phyloP scores from a whole-genome alignment of 2,797 vertebrate species.

The Tympanoctomys barrerae region DNA sequence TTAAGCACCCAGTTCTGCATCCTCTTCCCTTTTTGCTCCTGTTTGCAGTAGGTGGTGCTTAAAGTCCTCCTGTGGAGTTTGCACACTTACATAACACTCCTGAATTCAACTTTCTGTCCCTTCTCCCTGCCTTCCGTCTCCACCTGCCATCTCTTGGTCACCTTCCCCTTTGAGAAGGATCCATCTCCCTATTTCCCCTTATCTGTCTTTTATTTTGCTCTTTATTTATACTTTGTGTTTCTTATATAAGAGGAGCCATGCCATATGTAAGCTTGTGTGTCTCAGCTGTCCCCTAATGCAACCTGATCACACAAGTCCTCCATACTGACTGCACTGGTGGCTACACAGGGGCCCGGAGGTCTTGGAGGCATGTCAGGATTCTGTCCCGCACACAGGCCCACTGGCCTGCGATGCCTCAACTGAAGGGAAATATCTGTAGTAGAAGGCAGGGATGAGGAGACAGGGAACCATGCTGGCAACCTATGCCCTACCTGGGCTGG shows the following conservation, averaged over 20 bases:
- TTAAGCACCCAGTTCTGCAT: not conserved
- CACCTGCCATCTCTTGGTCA: not conserved
- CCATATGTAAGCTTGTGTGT: not conserved
- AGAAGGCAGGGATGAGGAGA: not conserved
- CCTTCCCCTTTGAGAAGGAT: not conserved
- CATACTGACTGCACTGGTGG: not conserved
- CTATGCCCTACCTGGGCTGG: not conserved
- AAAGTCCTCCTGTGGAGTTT: not conserved
- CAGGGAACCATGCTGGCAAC: too few relatives aligned
- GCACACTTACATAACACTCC: not conserved
- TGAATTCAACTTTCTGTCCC: not conserved
- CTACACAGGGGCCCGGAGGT: not conserved
- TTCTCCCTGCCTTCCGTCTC: not conserved
- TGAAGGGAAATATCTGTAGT: not conserved
- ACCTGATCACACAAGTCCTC: not conserved
- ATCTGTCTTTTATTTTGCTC: not conserved
- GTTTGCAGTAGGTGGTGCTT: not conserved
- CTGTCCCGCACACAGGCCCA: not conserved
- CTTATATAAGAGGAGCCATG: not conserved
- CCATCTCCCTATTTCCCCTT: not conserved
- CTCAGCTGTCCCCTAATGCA: not conserved
- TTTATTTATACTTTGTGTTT: not conserved
- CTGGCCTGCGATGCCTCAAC: not conserved
- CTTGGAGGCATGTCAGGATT: not conserved
- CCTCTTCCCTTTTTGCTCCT: not conserved